Conservation (phyloP, 2,888 invertebrate genomes). For the Nomada lathburiana region DNA sequence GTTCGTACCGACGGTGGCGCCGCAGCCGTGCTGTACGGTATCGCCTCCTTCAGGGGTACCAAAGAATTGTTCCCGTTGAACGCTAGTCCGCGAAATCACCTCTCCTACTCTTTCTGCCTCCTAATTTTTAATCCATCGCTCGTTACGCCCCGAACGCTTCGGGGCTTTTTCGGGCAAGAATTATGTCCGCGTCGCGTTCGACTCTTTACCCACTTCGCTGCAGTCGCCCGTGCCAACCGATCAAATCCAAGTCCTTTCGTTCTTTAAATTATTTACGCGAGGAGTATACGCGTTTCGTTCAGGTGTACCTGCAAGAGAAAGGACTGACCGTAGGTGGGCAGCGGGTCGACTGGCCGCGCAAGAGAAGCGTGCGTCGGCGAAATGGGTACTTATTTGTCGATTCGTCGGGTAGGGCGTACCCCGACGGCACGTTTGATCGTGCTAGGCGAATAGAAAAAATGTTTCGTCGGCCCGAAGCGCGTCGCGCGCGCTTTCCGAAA, state of each 20-base stretch:
- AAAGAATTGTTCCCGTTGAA: background rate
- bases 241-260: background rate
- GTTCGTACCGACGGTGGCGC: constrained; percentile 1
- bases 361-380: constrained; percentile 37
- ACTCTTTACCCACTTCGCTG: background rate
- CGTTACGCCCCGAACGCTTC: background rate
- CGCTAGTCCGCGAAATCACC: background rate
- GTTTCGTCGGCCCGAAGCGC: background rate
- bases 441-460: background rate
- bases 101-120: background rate
- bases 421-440: background rate
- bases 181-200: background rate
- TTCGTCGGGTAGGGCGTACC: background rate
- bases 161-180: background rate
- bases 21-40: background rate
- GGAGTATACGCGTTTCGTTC: background rate
- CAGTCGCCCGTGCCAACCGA: background rate
- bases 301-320: background rate
- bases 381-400: constrained; percentile 36
- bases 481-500: no score
- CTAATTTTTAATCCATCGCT: background rate
- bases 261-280: background rate
- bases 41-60: constrained; percentile 17
- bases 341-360: constrained; percentile 51
- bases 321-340: constrained; percentile 17